Evolutionary conservation across 2,888 invertebrate genomes (phyloP).

Genomic region (Sphinx pinastri): DNA sequence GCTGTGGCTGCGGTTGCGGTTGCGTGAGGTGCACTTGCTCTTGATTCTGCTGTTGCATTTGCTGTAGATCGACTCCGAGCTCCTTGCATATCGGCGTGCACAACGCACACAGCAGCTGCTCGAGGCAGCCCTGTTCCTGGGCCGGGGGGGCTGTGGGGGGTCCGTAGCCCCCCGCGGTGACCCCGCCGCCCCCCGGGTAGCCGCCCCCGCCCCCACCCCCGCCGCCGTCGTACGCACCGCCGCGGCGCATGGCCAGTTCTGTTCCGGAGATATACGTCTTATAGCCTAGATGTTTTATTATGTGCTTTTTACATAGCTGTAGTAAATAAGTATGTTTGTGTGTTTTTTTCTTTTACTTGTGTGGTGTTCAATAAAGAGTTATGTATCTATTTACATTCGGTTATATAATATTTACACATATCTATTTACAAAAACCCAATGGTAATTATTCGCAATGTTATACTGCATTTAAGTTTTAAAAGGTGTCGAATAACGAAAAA

Average conservation of each 20-base stretch:
- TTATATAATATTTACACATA: too few species aligned
- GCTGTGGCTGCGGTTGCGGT: slow-evolving; percentile 55
- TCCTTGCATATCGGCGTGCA: slow-evolving; percentile 81
- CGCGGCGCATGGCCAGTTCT: slow-evolving; percentile 74
- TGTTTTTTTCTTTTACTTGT: too few species aligned
- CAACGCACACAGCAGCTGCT: slow-evolving; percentile 75
- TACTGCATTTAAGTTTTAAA: too few species aligned
- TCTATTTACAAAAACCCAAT: too few species aligned
- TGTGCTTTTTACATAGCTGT: too few species aligned
- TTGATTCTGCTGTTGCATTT: slow-evolving; percentile 53
- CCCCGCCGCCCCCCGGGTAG: slow-evolving; percentile 37
- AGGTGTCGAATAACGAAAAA: too few species aligned
- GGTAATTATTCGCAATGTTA: too few species aligned
- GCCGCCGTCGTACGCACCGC: slow-evolving; percentile 67
- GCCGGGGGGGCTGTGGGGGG: slow-evolving; percentile 39
- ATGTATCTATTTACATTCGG: too few species aligned
- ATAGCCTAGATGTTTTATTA: not conserved
- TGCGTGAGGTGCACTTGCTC: slow-evolving; percentile 71
- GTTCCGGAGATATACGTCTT: slow-evolving; percentile 33
- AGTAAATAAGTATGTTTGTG: too few species aligned
- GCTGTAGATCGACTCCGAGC: slow-evolving; percentile 72
- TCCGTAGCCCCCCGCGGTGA: slow-evolving; percentile 30
- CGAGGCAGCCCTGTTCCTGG: slow-evolving; percentile 68
- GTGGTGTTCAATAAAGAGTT: too few species aligned
- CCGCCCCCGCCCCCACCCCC: slow-evolving; percentile 44